A percentile compares a stretch with the other conserved stretches of the same genome.
Conservation (phyloP, 2,797 vertebrate genomes). For the Tapera naevia region DNA sequence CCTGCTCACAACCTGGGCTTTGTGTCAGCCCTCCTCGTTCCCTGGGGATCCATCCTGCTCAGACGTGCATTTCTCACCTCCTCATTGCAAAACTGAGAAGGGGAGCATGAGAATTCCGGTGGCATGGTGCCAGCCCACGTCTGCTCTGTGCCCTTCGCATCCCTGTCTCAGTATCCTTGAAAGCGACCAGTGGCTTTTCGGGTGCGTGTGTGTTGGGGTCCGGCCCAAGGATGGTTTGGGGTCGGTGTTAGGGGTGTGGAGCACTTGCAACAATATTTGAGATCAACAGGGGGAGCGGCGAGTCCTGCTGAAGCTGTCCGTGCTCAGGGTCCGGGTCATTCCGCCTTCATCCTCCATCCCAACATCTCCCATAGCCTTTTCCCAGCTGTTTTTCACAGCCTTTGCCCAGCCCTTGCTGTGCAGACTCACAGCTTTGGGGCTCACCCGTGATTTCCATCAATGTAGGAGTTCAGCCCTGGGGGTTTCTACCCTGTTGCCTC, state of each 20-base stretch:
- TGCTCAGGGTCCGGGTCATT: accelerated
- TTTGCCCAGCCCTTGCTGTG: not conserved
- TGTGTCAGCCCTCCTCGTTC: not conserved
- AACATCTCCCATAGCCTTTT: not conserved
- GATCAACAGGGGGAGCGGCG: conserved; percentile 41
- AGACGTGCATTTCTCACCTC: not conserved
- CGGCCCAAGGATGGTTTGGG: not conserved
- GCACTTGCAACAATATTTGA: conserved; percentile 1
- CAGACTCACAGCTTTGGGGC: not conserved
- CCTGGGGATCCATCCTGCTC: not conserved
- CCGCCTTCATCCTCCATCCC: not conserved
- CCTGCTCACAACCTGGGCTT: not conserved
- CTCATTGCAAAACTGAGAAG: not conserved
- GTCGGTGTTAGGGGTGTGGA: not conserved
- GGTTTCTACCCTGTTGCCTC: not conserved
- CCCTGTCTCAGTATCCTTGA: not conserved
- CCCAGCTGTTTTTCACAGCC: not conserved
- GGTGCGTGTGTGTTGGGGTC: accelerated
- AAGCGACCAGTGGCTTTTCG: accelerated
- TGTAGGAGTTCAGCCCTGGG: not conserved
- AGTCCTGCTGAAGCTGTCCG: not conserved
- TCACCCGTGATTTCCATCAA: not conserved
- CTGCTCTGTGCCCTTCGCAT: not conserved
- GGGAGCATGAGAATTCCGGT: not conserved
- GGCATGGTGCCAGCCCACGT: not conserved